Base-by-base conservation (phyloP, 1,140 invertebrate genomes). In the Sitodiplosis mosellana region DNA sequence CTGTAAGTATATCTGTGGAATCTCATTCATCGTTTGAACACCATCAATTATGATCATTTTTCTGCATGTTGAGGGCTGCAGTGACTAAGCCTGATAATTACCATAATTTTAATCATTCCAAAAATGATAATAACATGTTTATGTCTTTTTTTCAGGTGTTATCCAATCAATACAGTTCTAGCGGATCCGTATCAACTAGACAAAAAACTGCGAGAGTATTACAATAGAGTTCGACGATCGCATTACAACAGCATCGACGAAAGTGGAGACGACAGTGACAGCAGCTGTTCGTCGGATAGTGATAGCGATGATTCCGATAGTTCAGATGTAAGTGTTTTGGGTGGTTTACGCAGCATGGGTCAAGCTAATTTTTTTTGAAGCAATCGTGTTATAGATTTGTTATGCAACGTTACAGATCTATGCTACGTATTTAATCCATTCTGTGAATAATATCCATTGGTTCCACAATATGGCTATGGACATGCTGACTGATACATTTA, bases 111-210 rank as follows among this genome's bases (percentile, higher is more conserved):
- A 34, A 7, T 34, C 36, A 38, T 14, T 38, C 7, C 33, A 12
- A 38, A 38, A 38, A 5, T 14, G 15, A n/a, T 38, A 38, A 3
- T 45, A 14, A n/a, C 2, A 45, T 45, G 12, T 41, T 6, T 11
- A 19, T 14, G 15, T 17, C 4, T 48, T 44, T 10, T 27, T 54
- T 52, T 4, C 56, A 74, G 72, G 55, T 68, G 69, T 60, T 82
- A 92, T 63, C 93, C 93, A 3, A 53, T 98, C 14, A 94, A 93
- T 61, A 94, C 91, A 8, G 85, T 87, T 46, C 56, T 91, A 42
- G 83, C 83, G 55, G 80, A 83, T 51, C 81, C 84, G 14, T 69
- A 75, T 53, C 71, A 69, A 45, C 68, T 69, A 14, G 68, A 72
- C 49, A 62, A 72, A 50, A 58, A 43, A 21, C 20, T 43, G 4